Evolutionary conservation across 2,113 vertebrate genomes (phyloP), one percentile per base, ranked within the genome.

Genomic region (Uria aalge): DNA sequence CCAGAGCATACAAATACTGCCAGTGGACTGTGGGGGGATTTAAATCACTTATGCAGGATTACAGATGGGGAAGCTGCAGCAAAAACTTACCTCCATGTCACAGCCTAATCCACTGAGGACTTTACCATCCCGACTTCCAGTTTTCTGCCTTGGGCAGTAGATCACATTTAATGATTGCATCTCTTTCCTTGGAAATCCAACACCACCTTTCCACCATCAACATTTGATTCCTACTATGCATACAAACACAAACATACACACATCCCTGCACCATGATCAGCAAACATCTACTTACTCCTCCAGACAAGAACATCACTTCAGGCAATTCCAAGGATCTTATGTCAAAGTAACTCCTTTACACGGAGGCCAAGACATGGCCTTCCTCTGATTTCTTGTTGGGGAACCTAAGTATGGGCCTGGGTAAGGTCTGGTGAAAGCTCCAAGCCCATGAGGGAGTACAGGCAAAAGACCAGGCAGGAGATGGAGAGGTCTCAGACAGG

Each of bases 51-150:
- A 50, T 34, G 38, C 32, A 50, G 20, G 63, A 30, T 57, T 95
- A 90, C 27, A 55, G 73, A 52, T 20, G 21, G 24, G 19, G 50
- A 86, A 90, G 32, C 29, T 86, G 45, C 41, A 73, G 66, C 53
- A 90, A 66, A 89, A 81, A 73, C 88, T 95, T 91, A 95, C 92
- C 95, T 90, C 55, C 15, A 21, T 38, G 29, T 41, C 56, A 76
- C 73, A 81, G 56, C 17, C 43, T 74, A 62, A 83, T 71, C 26
- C 36, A 67, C 32, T 26, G 75, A 90, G 64, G 82, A 50, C 16
- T 71, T 24, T 59, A 24, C 34, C 60, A 66, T 64, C 64, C 34
- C 0, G 0, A n/a, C 57, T 55, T 95, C 69, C 80, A 94, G 16
- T 48, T 78, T 62, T 79, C 79, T 95, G 83, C 82, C 85, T 84